Base-by-base conservation (phyloP, 2,888 invertebrate genomes). In the Brachypterus glaber region DNA sequence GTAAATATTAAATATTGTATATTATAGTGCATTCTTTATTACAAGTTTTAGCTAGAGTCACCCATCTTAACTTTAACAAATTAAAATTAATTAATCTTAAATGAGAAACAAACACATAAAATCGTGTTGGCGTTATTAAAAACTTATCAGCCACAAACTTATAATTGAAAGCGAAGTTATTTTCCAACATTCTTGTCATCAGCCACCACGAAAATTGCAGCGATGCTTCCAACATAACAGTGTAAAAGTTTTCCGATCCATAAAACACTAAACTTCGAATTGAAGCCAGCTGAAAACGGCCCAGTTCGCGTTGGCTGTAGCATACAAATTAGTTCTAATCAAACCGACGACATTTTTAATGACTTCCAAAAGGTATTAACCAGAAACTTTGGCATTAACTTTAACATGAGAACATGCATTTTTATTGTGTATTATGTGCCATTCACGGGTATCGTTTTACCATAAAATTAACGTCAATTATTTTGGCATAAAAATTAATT, bases 211-310 rank as follows among this genome's bases (percentile, higher is more conserved):
- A 27, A 11, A 4, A 27, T 11, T 33, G 26, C 37, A 38, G 24
- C 31, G 39, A 26, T 39, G 42, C 43, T 43, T 42, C 38, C 40
- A 18, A 37, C 46, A 33, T 43, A 38, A 43, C 40, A 44, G 37
- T 29, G 30, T 35, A 29, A 43, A 49, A 47, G 41, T 48, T 50
- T 47, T 48, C 45, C 50, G 35, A 50, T 50, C 48, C 45, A 50
- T 48, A 50, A 48, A 50, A 46, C 46, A 47, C 40, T 46, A 45
- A 49, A 50, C 43, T 50, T 48, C 40, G 41, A 44, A 47, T 45
- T 44, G 46, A 44, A 44, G 40, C 41, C 32, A 27, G 37, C 37
- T 29, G 40, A 39, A 35, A 35, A 35, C 29, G 29, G 35, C 39
- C 44, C 35, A 33, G 18, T 34, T 33, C 30, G 35, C 21, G 37